Percentiles rank a stretch among this genome's conserved stretches.
Conservation (phyloP, 2,888 invertebrate species). For the Podabrus alpinus region DNA sequence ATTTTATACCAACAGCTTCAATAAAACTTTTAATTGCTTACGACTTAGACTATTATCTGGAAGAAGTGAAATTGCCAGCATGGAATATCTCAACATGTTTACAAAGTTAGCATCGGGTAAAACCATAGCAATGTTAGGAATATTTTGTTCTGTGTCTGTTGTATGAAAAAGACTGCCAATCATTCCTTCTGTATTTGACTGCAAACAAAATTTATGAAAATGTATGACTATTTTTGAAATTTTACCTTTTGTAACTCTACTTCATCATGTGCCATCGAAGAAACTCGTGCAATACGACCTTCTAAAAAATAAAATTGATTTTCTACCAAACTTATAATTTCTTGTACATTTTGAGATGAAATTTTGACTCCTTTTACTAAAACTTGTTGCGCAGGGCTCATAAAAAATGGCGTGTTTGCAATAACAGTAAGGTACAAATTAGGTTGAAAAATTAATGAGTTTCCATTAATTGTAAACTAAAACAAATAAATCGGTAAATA, state of each 20-base stretch:
- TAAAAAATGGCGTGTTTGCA: slow-evolving; percentile 75
- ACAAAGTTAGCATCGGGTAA: slow-evolving; percentile 73
- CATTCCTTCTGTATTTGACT: slow-evolving; percentile 60
- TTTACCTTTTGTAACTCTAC: slow-evolving; percentile 56
- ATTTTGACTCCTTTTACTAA: slow-evolving; percentile 72
- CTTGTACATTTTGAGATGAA: slow-evolving; percentile 62
- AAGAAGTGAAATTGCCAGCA: slow-evolving; percentile 72
- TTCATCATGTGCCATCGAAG: slow-evolving; percentile 61
- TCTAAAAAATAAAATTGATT: slow-evolving; percentile 64
- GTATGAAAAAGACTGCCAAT: slow-evolving; percentile 60
- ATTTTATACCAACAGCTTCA: neutral
- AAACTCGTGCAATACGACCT: slow-evolving; percentile 62
- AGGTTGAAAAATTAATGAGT: slow-evolving; percentile 64
- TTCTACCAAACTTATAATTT: slow-evolving; percentile 62
- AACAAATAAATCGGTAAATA: slow-evolving; percentile 37
- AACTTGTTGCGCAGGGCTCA: slow-evolving; percentile 72
- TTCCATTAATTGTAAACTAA: slow-evolving; percentile 73
- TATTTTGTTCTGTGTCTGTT: slow-evolving; percentile 52
- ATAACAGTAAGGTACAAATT: slow-evolving; percentile 75
- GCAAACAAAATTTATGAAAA: slow-evolving; percentile 14
- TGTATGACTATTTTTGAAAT: neutral
- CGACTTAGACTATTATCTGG: slow-evolving; percentile 77
- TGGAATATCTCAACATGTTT: slow-evolving; percentile 76
- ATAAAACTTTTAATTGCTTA: slow-evolving; percentile 51
- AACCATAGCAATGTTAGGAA: slow-evolving; percentile 61